Conservation (phyloP, 2,797 vertebrate species). For the Girardinus metallicus region DNA sequence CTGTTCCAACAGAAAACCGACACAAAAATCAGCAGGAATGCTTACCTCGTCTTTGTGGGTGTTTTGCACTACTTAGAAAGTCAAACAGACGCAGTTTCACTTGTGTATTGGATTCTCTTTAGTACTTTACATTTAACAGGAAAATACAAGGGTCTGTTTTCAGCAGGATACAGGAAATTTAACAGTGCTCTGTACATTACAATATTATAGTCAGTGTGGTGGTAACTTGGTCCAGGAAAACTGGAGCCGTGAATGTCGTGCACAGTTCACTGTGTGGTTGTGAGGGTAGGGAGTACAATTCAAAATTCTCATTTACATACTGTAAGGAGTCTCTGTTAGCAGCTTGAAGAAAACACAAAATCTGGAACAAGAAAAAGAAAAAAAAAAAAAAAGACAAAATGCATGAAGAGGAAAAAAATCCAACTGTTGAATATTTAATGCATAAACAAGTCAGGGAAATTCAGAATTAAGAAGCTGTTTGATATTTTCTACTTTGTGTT, state of each 20-base stretch:
- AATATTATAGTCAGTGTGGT: constrained; percentile 67
- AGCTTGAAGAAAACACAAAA: constrained; percentile 73
- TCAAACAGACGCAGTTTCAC: constrained; percentile 53
- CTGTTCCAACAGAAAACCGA: constrained; percentile 8
- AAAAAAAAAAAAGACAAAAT: constrained; percentile 41
- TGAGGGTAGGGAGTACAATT: constrained; percentile 50
- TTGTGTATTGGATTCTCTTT: constrained; percentile 83
- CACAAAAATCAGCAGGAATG: background rate
- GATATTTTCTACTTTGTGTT: constrained; percentile 45
- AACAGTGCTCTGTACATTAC: constrained; percentile 86
- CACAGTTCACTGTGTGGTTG: constrained; percentile 57
- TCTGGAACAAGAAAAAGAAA: constrained; percentile 53
- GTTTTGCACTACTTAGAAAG: constrained; percentile 6
- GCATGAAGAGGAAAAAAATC: constrained; percentile 31
- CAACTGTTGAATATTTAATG: background rate
- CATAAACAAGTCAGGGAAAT: background rate
- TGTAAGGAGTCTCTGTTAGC: constrained; percentile 80
- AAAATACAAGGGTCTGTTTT: constrained; percentile 82
- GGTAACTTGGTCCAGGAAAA: constrained; percentile 57
- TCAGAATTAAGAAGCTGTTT: constrained; percentile 74
- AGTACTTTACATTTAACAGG: constrained; percentile 85
- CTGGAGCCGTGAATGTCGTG: constrained; percentile 59
- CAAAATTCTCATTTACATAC: constrained; percentile 69
- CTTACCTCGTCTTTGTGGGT: background rate
- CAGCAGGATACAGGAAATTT: constrained; percentile 82